These are phyloP conservation scores for Streblospio benedicti DNA, from an alignment of 1,140 invertebrate genomes.

Conservation along the genomic window DNA sequence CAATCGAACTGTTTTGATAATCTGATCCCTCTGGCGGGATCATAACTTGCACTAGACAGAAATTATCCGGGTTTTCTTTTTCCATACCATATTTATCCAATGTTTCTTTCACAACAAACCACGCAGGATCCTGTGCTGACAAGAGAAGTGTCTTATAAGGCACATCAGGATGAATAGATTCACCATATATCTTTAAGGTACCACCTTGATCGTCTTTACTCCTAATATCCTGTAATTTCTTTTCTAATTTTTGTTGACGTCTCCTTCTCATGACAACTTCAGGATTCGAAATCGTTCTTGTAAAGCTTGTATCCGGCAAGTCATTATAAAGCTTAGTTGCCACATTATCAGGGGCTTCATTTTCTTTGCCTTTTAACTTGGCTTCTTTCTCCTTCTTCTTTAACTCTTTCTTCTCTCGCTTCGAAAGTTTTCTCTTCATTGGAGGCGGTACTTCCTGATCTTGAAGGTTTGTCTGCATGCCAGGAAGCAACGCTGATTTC, in stretches of 20 bases:
- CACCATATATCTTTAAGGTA: conserved; percentile 95
- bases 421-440: conserved; percentile 91
- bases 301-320: conserved; percentile 94
- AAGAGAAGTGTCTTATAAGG: conserved; percentile 96
- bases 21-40: too few relatives aligned
- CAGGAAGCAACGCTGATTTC: too few relatives aligned
- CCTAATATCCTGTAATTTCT: conserved; percentile 90
- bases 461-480: too few relatives aligned
- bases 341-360: conserved; percentile 27
- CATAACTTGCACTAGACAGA: conserved; percentile 91
- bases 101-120: conserved; percentile 88
- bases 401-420: conserved; percentile 94
- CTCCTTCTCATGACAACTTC: conserved; percentile 96
- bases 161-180: conserved; percentile 88
- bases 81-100: conserved; percentile 91
- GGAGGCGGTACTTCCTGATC: conserved; percentile 64
- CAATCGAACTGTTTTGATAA: too few relatives aligned
- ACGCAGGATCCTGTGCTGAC: conserved; percentile 83
- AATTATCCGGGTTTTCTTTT: conserved; percentile 77
- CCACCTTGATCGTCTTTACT: conserved; percentile 71
- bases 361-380: conserved; percentile 59
- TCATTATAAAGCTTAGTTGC: conserved; percentile 53
- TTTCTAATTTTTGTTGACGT: conserved; percentile 93
- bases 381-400: conserved; percentile 93
- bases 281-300: conserved; percentile 95